Evolutionary conservation across 2,113 vertebrate species (phyloP).

Genomic region (Sander vitreus): DNA sequence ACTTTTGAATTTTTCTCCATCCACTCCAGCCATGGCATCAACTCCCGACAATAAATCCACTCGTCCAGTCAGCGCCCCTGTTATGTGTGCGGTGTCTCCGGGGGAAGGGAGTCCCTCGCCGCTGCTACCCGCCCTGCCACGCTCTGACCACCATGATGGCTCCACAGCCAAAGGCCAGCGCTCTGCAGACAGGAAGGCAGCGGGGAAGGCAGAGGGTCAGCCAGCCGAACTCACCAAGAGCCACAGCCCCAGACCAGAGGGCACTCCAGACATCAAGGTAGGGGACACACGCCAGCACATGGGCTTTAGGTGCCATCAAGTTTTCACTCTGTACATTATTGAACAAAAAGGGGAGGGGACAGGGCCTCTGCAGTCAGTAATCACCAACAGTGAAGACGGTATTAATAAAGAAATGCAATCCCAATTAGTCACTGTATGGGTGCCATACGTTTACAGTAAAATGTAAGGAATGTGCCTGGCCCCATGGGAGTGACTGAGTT

Average conservation of each 20-base stretch:
- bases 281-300: neutral
- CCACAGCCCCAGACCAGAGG: constrained; percentile 76
- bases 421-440: neutral
- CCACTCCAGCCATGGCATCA: constrained; percentile 84
- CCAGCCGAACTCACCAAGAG: constrained; percentile 69
- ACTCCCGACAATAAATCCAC: constrained; percentile 91
- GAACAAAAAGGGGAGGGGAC: neutral
- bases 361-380: neutral
- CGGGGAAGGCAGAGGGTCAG: constrained; percentile 82
- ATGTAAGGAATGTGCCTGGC: neutral
- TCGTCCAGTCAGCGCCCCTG: constrained; percentile 93
- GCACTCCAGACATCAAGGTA: constrained; percentile 88
- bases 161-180: constrained; percentile 68
- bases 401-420: neutral
- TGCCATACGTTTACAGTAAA: neutral
- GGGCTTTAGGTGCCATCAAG: neutral
- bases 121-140: constrained; percentile 50
- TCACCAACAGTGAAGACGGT: neutral
- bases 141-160: constrained; percentile 68
- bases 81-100: constrained; percentile 89
- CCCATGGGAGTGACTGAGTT: neutral
- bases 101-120: constrained; percentile 78
- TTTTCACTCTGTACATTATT: neutral
- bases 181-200: constrained; percentile 82
- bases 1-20: neutral